Evolutionary conservation across 2,797 vertebrate species (phyloP), one percentile per base, ranked within the genome.

Genomic region (Hyperoplus lanceolatus): DNA sequence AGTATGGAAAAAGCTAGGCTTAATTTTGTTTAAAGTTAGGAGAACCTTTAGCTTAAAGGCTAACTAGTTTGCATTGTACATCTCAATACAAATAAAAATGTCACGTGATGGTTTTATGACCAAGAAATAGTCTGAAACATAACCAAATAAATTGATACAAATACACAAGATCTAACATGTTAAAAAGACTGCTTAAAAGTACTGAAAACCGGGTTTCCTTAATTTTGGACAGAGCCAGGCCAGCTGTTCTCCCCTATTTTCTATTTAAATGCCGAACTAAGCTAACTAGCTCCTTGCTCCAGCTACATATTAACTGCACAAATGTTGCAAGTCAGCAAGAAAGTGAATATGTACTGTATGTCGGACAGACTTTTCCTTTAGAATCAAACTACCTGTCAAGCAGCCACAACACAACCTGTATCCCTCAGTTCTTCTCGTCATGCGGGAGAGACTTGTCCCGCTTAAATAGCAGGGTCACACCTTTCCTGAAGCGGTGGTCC

Each of bases 401-500:
- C 21, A 79, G 29, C 60, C 58, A 63, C 58, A 85, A 69, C 68
- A 62, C 36, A 39, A 2, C 12, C 36, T 0, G 0, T 3, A 1
- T 53, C 14, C 42, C 50, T 94, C 82, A 94, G 79, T 80, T 88
- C 66, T 95, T 95, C 65, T 95, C 94, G 0, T 83, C 75, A 1
- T 91, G 90, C 9, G 87, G 90, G 8, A 70, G 90, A 0, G 87
- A 90, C 4, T 80, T 89, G 16, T 94, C 93, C 79, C 89, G 90
- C 51, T 92, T 93, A 85, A 97, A 96, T 6, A 96, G 92, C 56
- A 96, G 84, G 9, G 84, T 92, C 76, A 96, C 90, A 0, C 96
- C 96, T 81, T 95, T 96, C 77, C 96, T 93, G 88, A 96, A 97
- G 56, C 93, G 95, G 56, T 93, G 94, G 90, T 97, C 96, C 87